These are phyloP conservation scores for Oophaga pumilio DNA, from an alignment of 2,113 vertebrate genomes.

Conservation along the genomic window DNA sequence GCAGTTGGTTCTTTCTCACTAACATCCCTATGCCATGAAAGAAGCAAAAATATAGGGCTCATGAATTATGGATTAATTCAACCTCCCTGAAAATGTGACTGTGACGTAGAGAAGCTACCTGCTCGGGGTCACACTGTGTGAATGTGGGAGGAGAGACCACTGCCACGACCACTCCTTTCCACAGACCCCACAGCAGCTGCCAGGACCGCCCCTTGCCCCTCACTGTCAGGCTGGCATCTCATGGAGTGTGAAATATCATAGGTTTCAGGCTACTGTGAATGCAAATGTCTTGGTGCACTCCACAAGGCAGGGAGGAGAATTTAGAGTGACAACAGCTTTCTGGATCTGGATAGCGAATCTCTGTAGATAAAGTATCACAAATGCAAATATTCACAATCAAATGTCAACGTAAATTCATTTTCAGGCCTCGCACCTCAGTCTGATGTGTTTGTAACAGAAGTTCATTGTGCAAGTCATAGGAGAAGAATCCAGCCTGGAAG, in stretches of 20 bases:
- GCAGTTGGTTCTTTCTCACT: too few species aligned
- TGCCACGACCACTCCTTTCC: not conserved
- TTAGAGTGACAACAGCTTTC: not conserved
- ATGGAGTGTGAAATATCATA: constrained; percentile 20
- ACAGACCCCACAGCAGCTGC: not conserved
- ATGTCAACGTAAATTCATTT: constrained; percentile 3
- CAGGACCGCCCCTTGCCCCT: not conserved
- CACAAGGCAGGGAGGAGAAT: not conserved
- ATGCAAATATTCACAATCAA: constrained; percentile 26
- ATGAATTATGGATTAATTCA: not conserved
- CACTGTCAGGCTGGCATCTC: not conserved
- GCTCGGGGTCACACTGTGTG: too few species aligned
- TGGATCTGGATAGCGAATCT: not conserved
- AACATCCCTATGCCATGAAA: too few species aligned
- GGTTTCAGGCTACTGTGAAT: not conserved
- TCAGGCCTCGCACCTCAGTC: constrained; percentile 18
- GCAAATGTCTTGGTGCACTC: not conserved
- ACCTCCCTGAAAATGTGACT: not conserved
- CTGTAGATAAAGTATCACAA: not conserved
- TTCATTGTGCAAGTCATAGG: constrained; percentile 24
- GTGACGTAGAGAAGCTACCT: not conserved
- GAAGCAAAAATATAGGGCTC: not conserved
- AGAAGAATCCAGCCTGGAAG: not conserved
- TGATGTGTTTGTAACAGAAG: not conserved
- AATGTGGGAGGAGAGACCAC: not conserved